Evolutionary conservation across 2,797 vertebrate genomes (phyloP).

Genomic region (Enteromius treurensis): DNA sequence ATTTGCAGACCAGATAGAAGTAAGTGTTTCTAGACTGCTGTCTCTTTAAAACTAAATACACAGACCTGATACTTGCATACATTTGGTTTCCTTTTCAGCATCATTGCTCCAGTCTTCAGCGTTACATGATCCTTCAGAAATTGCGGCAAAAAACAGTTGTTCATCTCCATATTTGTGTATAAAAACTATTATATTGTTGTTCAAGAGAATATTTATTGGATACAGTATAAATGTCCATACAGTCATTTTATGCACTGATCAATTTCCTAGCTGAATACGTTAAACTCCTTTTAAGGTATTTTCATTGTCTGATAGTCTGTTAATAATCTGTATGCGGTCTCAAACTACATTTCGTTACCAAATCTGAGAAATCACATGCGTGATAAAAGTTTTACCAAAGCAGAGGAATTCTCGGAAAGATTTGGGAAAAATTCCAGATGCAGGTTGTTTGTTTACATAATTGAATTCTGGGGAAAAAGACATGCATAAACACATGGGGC

Average conservation of each 20-base stretch:
- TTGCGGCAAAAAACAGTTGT: neutral
- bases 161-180: neutral
- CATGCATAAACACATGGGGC: neutral
- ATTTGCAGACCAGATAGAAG: no score
- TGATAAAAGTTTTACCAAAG: neutral
- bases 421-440: neutral
- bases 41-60: no score
- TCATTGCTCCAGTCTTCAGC: neutral
- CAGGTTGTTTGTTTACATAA: slow-evolving; percentile 2
- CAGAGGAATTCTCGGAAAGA: slow-evolving; percentile 2
- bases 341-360: no score
- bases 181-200: neutral
- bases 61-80: no score
- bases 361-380: neutral
- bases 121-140: neutral
- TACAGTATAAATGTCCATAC: neutral
- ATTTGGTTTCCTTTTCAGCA: neutral
- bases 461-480: slow-evolving; percentile 9
- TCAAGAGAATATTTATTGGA: neutral
- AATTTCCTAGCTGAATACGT: neutral
- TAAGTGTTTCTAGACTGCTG: no score
- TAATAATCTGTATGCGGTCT: neutral
- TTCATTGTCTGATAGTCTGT: neutral
- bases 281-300: neutral
- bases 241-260: neutral